These are phyloP conservation scores for Hippocampus barbouri DNA, from an alignment of 2,113 vertebrate species.

Conservation along the genomic window DNA sequence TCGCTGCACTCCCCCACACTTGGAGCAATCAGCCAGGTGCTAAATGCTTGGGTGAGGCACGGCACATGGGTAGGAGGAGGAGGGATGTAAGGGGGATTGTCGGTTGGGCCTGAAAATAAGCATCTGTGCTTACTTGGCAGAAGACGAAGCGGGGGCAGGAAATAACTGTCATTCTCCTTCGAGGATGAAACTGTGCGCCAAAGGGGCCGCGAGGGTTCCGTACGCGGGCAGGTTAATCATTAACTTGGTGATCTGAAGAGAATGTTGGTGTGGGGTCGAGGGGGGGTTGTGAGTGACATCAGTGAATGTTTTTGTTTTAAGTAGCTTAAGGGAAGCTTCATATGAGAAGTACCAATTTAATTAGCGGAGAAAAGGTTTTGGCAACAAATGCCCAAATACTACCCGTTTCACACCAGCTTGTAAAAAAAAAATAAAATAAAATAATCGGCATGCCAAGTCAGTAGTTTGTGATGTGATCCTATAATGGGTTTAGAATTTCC, in stretches of 20 bases:
- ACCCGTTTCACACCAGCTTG: neutral
- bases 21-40: slow-evolving; percentile 75
- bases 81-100: neutral
- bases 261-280: slow-evolving; percentile 14
- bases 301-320: slow-evolving; percentile 26
- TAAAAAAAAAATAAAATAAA: neutral
- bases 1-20: slow-evolving; percentile 39
- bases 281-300: neutral
- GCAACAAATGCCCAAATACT: neutral
- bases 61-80: slow-evolving; percentile 40
- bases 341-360: neutral
- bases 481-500: neutral
- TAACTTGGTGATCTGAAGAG: slow-evolving; percentile 49
- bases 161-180: slow-evolving; percentile 65
- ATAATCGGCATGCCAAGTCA: neutral
- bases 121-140: slow-evolving; percentile 65
- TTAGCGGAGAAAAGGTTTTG: neutral
- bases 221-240: slow-evolving; percentile 62
- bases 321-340: slow-evolving; percentile 29
- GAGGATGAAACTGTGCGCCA: slow-evolving; percentile 31
- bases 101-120: slow-evolving; percentile 61
- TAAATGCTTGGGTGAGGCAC: slow-evolving; percentile 67
- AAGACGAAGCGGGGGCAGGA: slow-evolving; percentile 64
- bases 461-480: neutral
- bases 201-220: slow-evolving; percentile 25